Evolutionary conservation across 2,888 invertebrate genomes (phyloP).

Genomic region (Drosophila borealis): DNA sequence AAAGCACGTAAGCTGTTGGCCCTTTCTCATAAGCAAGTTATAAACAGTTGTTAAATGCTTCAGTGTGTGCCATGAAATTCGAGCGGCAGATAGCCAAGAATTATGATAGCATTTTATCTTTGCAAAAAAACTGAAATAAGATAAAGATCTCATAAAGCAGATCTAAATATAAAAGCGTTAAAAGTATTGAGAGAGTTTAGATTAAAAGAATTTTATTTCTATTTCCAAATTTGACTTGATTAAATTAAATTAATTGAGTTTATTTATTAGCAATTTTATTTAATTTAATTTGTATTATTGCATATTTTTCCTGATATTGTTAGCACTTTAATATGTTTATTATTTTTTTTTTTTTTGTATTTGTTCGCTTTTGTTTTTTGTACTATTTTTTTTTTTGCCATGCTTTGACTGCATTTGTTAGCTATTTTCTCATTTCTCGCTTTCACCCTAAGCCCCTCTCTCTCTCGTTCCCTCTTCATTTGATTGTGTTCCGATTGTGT

Average conservation of each 20-base stretch:
- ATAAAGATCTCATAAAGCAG: not conserved
- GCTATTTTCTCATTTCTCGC: constrained; percentile 14
- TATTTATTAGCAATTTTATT: too few relatives aligned
- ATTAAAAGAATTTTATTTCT: not conserved
- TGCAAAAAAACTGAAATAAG: not conserved
- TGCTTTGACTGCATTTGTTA: constrained; percentile 54
- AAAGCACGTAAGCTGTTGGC: constrained; percentile 12
- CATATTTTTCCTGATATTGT: constrained; percentile 17
- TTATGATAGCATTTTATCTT: not conserved
- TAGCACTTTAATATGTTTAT: constrained; percentile 15
- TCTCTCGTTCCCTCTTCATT: not conserved
- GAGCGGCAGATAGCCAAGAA: not conserved
- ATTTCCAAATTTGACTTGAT: constrained; percentile 21
- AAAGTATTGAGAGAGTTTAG: too few relatives aligned
- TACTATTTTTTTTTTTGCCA: constrained; percentile 11
- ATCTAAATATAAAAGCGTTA: not conserved
- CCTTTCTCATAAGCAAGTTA: constrained; percentile 32
- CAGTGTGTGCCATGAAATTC: not conserved
- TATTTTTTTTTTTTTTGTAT: constrained; percentile 32
- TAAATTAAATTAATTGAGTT: constrained; percentile 1
- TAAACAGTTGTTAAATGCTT: constrained; percentile 58
- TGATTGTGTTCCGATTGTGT: constrained; percentile 2
- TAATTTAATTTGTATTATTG: too few relatives aligned
- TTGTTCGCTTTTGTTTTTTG: constrained; percentile 25
- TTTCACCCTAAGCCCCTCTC: not conserved